Percentiles rank a stretch among this genome's conserved stretches.
These are phyloP conservation scores for Watsonalla binaria DNA, from an alignment of 2,888 invertebrate species.

Conservation along the genomic window DNA sequence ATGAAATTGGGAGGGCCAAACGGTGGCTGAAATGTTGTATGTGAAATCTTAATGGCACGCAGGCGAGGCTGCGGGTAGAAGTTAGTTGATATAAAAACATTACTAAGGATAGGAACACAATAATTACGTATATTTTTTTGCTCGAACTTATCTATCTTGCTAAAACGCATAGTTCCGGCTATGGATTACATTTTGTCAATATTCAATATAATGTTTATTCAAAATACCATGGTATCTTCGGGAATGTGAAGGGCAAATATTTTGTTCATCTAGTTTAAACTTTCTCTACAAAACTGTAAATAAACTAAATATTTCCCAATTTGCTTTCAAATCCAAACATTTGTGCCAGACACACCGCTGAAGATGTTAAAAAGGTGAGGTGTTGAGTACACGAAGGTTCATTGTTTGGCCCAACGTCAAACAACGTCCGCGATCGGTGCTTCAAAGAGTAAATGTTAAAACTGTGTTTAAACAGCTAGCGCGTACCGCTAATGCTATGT, in stretches of 20 bases:
- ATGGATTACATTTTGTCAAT: no score
- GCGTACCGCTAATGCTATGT: conserved; percentile 59
- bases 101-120: no score
- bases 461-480: conserved; percentile 43
- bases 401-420: conserved; percentile 63
- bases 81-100: no score
- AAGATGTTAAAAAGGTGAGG: conserved; percentile 64
- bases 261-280: conserved; percentile 19
- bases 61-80: no score
- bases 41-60: no score
- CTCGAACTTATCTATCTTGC: no score
- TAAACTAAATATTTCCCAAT: conserved; percentile 45
- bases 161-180: no score
- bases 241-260: conserved; percentile 3
- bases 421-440: conserved; percentile 55
- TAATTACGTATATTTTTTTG: no score
- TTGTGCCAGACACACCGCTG: conserved; percentile 42
- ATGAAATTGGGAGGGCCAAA: no score
- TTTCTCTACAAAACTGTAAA: conserved; percentile 37
- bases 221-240: no score
- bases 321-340: conserved; percentile 45
- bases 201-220: no score
- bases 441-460: conserved; percentile 52
- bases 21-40: no score
- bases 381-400: conserved; percentile 58